Evolutionary conservation across 2,113 vertebrate species (phyloP), one percentile per base, ranked within the genome.

Genomic region (Prietella phreatophila): DNA sequence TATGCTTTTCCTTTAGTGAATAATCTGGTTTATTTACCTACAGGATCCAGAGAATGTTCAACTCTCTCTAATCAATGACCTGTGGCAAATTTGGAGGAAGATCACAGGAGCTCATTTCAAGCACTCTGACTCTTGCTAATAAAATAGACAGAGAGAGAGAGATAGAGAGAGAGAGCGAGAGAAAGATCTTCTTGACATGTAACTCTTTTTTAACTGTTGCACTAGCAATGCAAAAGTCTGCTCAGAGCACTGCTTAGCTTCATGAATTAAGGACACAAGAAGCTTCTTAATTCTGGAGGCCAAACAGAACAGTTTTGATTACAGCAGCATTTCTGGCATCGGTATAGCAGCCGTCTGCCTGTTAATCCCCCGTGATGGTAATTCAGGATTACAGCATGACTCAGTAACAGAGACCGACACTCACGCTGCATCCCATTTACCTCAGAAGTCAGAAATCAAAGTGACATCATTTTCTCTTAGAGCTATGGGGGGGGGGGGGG

Each of bases 321-420:
- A 88, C 53, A 58, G 60, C 14, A 73, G 78, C 22, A 67, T 84
- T 84, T 22, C 2, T 58, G 61, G 27, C 25, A 39, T 42, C 78
- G 2, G 83, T 65, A 87, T 85, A 82, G 88, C 78, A 79, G 82
- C 50, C 78, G 73, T 82, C 89, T 83, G 89, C 56, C 15, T 90
- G 87, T 56, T 88, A 91, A 94, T 90, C 83, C 89, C 60, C 56
- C 67, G 73, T 88, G 82, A 92, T 83, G 91, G 89, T 92, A 93
- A 93, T 93, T 92, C 86, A 61, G 83, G 93, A 94, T 94, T 94
- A 92, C 90, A 90, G 90, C 47, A 56, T 53, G 92, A 91, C 89
- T 93, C 92, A 84, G 90, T 94, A 90, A 92, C 91, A 87, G 82
- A 85, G 92, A 69, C 84, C 85, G 90, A 81, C 85, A 89, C 91